A percentile compares a stretch with the other conserved stretches of the same genome.
phyloP scores from a whole-genome alignment of 2,888 invertebrate genomes.

The Drosophila stalkeri region DNA sequence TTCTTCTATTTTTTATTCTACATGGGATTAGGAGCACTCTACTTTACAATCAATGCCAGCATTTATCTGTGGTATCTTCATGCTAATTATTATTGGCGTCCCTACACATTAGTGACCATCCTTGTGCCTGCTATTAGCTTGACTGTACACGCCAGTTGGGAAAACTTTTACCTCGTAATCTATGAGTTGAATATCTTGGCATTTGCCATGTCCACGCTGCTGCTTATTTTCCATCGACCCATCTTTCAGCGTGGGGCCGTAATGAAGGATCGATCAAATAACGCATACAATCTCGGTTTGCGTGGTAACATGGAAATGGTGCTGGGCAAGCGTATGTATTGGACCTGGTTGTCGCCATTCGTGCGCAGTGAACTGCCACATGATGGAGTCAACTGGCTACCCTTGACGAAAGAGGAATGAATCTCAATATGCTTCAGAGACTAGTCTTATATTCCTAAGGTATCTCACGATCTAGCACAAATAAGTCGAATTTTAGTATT shows the following conservation, averaged over 20 bases:
- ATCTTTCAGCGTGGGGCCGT: slow-evolving; percentile 91
- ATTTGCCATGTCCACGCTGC: slow-evolving; percentile 88
- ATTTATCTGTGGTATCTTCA: slow-evolving; percentile 87
- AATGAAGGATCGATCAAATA: slow-evolving; percentile 85
- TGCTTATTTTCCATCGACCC: slow-evolving; percentile 89
- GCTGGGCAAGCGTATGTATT: slow-evolving; percentile 92
- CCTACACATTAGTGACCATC: slow-evolving; percentile 88
- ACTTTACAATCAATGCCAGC: slow-evolving; percentile 90
- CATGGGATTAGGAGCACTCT: slow-evolving; percentile 89
- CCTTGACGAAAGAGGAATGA: slow-evolving; percentile 51
- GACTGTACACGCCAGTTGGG: slow-evolving; percentile 88
- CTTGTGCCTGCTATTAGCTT: slow-evolving; percentile 91
- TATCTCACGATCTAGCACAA: slow-evolving; percentile 37
- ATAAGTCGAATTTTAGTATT: slow-evolving; percentile 23
- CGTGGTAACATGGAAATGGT: slow-evolving; percentile 90
- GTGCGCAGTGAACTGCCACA: slow-evolving; percentile 91
- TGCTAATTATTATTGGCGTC: slow-evolving; percentile 79
- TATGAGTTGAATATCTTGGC: slow-evolving; percentile 90
- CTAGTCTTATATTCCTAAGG: slow-evolving; percentile 34
- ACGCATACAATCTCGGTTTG: slow-evolving; percentile 90
- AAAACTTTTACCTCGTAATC: slow-evolving; percentile 89
- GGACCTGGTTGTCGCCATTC: slow-evolving; percentile 93
- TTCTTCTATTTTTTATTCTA: slow-evolving; percentile 92
- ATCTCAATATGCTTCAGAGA: background rate
- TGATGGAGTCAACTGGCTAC: slow-evolving; percentile 89